Evolutionary conservation across 1,140 invertebrate genomes (phyloP), one percentile per base, ranked within the genome.

Genomic region (Vollenhovia emeryi): DNA sequence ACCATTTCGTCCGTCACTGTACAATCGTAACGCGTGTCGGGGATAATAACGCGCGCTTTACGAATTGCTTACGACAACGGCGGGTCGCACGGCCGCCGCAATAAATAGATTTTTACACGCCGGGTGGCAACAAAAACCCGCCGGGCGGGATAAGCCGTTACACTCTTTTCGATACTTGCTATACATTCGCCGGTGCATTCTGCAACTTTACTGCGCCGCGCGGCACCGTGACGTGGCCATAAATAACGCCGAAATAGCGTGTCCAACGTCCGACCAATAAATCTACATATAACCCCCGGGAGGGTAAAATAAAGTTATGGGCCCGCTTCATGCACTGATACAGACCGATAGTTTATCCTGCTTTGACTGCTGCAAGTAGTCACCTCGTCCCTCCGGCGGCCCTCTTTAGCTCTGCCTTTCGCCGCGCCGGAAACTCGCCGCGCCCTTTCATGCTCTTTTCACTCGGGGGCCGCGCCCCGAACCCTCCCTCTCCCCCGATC

Each of bases 261-360:
- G 91, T 92, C 88, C 89, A 89, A 85, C 84, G 89, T 89, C 88
- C 87, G 87, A 79, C 85, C 91, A 89, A 93, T 93, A 93, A 93
- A 93, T 93, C 90, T 89, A 86, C 89, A 92, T 91, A 89, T 88
- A 93, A 90, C 86, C 84, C 84, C 85, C 43, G 85, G 62, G 83
- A 86, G 92, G 92, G 91, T 93, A 91, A 93, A 93, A 92, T 92
- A 93, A 93, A 93, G 92, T 93, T 92, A 92, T 91, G 84, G 91
- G 88, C 48, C 87, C 86, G 89, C 88, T 93, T 93, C 92, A 92
- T 92, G 73, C 85, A 91, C 90, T 85, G 90, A 91, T 92, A 88
- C 86, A 89, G 79, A 89, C 86, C 88, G 86, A 92, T 91, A 91
- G 91, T 92, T 92, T 91, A 90, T 85, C 83, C 74, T 69, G 74